A percentile compares a stretch with the other conserved stretches of the same genome.
phyloP scores from a whole-genome alignment of 2,797 vertebrate genomes.

The Gastrophryne carolinensis region DNA sequence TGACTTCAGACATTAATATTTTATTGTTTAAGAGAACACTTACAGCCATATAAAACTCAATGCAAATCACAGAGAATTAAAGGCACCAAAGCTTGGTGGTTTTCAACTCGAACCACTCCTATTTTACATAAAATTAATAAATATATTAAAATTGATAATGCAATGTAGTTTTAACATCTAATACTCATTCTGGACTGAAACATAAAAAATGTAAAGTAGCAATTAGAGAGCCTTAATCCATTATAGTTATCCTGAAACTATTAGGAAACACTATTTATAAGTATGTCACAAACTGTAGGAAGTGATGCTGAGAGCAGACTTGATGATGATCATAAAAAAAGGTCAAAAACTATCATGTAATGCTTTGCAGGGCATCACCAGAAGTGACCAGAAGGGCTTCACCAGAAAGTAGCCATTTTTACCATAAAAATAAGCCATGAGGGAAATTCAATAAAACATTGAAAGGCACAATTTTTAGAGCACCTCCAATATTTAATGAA shows the following conservation, averaged over 20 bases:
- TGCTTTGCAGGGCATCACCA: no score
- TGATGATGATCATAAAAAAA: no score
- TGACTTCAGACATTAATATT: conserved; percentile 26
- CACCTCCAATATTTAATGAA: no score
- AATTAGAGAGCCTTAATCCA: background rate
- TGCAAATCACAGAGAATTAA: conserved; percentile 47
- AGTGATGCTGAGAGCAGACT: no score
- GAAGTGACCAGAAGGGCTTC: no score
- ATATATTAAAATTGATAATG: conserved; percentile 33
- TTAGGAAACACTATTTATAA: no score
- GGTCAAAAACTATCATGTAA: no score
- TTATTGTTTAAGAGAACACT: conserved; percentile 33
- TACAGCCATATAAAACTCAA: conserved; percentile 52
- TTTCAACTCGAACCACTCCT: conserved; percentile 19
- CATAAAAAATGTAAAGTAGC: background rate
- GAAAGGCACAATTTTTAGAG: no score
- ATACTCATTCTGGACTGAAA: conserved; percentile 23
- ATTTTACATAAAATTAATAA: conserved; percentile 39
- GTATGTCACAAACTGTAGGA: no score
- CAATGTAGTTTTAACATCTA: conserved; percentile 13
- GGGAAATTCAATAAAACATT: no score
- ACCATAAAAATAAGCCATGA: no score
- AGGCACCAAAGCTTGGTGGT: conserved; percentile 51
- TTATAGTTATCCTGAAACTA: background rate
- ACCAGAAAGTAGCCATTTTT: no score